Conservation (phyloP, 2,113 vertebrate genomes). For the Corythoichthys haematopterus region DNA sequence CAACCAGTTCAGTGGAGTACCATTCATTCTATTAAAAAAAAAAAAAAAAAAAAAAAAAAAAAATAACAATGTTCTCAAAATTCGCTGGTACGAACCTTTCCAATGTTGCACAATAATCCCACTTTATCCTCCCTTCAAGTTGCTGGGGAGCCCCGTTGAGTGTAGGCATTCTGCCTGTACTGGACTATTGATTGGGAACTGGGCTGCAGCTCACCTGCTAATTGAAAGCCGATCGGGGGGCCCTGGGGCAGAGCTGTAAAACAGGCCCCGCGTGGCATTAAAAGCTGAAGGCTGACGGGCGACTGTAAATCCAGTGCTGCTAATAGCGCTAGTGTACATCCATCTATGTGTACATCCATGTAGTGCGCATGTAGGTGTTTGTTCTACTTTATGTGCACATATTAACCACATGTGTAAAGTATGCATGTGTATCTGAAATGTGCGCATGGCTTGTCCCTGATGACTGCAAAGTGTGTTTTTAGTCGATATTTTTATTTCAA, state of each 20-base stretch:
- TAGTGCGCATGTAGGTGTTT: conserved; percentile 5
- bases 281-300: conserved; percentile 66
- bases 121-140: conserved; percentile 35
- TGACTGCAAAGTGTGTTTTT: conserved; percentile 4
- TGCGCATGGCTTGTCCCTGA: background rate
- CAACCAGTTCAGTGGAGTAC: no score
- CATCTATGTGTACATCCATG: conserved; percentile 39
- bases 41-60: no score
- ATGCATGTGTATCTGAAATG: conserved; percentile 13
- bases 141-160: conserved; percentile 46
- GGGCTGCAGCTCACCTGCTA: conserved; percentile 74
- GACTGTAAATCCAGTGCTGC: conserved; percentile 64
- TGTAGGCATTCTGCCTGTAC: conserved; percentile 55
- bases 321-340: conserved; percentile 62
- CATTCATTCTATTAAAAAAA: no score
- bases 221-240: conserved; percentile 73
- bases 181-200: conserved; percentile 69
- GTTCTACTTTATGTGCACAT: conserved; percentile 15
- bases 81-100: no score
- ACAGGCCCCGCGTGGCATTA: conserved; percentile 67
- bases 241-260: conserved; percentile 69
- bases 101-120: conserved; percentile 22
- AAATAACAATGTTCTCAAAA: no score
- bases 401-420: conserved; percentile 12
- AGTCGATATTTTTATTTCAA: conserved; percentile 4